A percentile compares a stretch with the other conserved stretches of the same genome.
These are phyloP conservation scores for Plecotus auritus DNA, from an alignment of 2,113 vertebrate species.

Conservation along the genomic window DNA sequence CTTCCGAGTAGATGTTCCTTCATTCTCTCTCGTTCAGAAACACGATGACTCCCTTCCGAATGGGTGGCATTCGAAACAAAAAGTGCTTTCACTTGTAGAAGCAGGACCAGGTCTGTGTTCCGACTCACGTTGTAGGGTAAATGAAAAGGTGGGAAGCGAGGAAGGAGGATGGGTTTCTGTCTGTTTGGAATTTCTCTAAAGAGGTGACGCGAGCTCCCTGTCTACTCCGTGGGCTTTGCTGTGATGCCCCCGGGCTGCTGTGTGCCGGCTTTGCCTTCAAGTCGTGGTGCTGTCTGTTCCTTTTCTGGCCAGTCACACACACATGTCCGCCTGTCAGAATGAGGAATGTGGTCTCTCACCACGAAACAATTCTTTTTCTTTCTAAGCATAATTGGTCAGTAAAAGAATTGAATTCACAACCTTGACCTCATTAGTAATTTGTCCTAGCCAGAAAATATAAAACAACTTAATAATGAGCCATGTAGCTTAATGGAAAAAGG, in stretches of 20 bases:
- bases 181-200: background rate
- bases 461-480: slow-evolving; percentile 22
- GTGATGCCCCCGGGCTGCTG: background rate
- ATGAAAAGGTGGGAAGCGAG: background rate
- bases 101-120: background rate
- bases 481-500: background rate
- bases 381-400: background rate
- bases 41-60: background rate
- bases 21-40: background rate
- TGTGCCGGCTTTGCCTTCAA: background rate
- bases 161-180: background rate
- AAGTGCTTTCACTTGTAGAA: background rate
- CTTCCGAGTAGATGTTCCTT: background rate
- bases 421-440: slow-evolving; percentile 55
- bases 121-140: background rate
- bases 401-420: slow-evolving; percentile 35
- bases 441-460: slow-evolving; percentile 49
- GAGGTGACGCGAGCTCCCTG: background rate
- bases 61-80: background rate
- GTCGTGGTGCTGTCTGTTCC: background rate
- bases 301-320: background rate
- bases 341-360: background rate
- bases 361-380: background rate
- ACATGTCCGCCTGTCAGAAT: background rate
- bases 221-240: background rate